Conservation (phyloP, 2,113 vertebrate species). For the Murina feae region DNA sequence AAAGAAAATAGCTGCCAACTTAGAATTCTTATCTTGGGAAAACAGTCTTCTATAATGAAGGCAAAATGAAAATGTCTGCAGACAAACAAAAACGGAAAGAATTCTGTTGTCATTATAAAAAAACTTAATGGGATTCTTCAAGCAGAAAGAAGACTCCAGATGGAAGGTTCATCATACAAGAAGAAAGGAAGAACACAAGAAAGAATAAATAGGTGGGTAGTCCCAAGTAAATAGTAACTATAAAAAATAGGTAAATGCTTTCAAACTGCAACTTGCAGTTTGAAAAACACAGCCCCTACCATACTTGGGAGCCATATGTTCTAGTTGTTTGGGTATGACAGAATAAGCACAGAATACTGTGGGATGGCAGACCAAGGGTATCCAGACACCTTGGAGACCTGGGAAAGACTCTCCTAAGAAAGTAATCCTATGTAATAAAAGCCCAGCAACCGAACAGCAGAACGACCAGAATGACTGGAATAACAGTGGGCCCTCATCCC, state of each 20-base stretch:
- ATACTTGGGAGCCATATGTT: background rate
- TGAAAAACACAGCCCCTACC: background rate
- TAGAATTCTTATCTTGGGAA: background rate
- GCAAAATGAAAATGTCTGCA: background rate
- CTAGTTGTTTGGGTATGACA: background rate
- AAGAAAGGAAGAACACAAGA: background rate
- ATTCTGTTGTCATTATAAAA: background rate
- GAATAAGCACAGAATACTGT: background rate
- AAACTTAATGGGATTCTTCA: background rate
- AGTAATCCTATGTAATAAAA: background rate
- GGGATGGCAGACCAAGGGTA: background rate
- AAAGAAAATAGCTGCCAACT: background rate
- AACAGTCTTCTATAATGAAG: slow-evolving; percentile 20
- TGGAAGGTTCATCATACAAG: background rate
- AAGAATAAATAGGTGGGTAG: background rate
- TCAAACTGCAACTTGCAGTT: background rate
- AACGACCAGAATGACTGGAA: no score
- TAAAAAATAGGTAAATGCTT: background rate
- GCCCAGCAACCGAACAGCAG: no score
- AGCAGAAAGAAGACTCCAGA: background rate
- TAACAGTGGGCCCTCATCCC: no score
- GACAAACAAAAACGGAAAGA: background rate
- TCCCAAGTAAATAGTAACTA: background rate
- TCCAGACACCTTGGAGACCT: background rate
- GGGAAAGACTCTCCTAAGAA: background rate